These are phyloP conservation scores for Coptotermes formosanus DNA, from an alignment of 1,140 invertebrate species.

Conservation along the genomic window DNA sequence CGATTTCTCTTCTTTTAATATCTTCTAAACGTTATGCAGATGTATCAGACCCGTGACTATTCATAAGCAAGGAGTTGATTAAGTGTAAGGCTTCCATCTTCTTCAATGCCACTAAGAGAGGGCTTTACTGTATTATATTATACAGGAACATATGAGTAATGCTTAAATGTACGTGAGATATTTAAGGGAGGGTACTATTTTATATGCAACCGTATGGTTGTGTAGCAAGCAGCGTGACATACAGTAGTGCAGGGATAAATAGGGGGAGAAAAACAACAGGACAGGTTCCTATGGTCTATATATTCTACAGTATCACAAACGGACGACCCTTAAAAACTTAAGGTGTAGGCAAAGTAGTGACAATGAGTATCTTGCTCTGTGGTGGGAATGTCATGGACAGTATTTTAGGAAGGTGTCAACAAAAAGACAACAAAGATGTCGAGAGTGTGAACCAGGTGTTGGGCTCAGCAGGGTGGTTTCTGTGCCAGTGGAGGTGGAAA, in stretches of 20 bases:
- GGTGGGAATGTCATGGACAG: neutral
- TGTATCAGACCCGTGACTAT: slow-evolving; percentile 26
- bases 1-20: neutral
- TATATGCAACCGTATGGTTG: neutral
- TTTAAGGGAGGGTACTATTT: neutral
- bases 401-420: neutral
- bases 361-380: neutral
- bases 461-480: neutral
- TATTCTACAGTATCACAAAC: slow-evolving; percentile 4
- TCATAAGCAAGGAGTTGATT: slow-evolving; percentile 32
- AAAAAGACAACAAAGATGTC: slow-evolving; percentile 3
- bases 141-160: slow-evolving; percentile 7
- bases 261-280: neutral
- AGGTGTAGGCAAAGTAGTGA: neutral
- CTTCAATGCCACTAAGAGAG: slow-evolving; percentile 29
- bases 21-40: slow-evolving; percentile 32
- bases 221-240: neutral
- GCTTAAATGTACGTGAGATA: neutral
- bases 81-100: slow-evolving; percentile 30
- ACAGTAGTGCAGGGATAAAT: neutral
- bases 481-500: neutral
- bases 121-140: slow-evolving; percentile 13
- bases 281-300: neutral
- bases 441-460: neutral
- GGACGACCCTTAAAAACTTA: neutral